Percentiles rank a stretch among this genome's conserved stretches.
phyloP scores from a whole-genome alignment of 2,797 vertebrate species.

The Hydrocynus forskahlii region DNA sequence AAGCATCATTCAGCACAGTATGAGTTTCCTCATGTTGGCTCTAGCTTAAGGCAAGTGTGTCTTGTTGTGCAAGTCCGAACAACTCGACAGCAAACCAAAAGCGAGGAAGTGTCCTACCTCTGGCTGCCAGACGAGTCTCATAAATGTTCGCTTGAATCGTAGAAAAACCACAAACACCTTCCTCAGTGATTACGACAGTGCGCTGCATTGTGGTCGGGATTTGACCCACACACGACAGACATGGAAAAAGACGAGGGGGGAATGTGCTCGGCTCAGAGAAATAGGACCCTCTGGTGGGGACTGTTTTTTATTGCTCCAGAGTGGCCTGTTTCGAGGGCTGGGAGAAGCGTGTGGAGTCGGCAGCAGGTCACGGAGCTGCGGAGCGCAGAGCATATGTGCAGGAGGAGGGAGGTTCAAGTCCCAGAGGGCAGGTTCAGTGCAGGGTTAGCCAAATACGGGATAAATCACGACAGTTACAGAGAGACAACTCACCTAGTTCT shows the following conservation, averaged over 20 bases:
- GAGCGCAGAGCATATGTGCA: constrained; percentile 58
- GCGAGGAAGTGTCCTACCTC: constrained; percentile 64
- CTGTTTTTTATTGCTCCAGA: constrained; percentile 73
- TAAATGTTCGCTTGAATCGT: constrained; percentile 72
- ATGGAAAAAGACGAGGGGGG: constrained; percentile 30
- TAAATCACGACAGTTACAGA: constrained; percentile 83
- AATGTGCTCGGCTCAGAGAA: constrained; percentile 56
- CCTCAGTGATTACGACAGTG: constrained; percentile 66
- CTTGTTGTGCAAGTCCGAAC: constrained; percentile 53
- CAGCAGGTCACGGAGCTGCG: constrained; percentile 71
- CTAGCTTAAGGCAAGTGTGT: constrained; percentile 30
- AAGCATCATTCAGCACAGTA: constrained; percentile 48
- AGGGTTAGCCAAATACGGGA: constrained; percentile 97
- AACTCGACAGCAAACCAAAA: constrained; percentile 63
- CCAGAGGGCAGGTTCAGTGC: constrained; percentile 91
- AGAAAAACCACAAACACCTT: constrained; percentile 69
- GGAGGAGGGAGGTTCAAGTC: constrained; percentile 79
- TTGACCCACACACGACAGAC: constrained; percentile 63
- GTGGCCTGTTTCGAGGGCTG: constrained; percentile 72
- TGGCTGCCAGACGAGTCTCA: constrained; percentile 70
- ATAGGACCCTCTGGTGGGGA: constrained; percentile 65
- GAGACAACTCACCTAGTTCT: constrained; percentile 76
- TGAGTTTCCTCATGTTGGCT: background rate
- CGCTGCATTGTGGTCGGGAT: constrained; percentile 69
- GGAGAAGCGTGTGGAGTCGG: constrained; percentile 70